These are phyloP conservation scores for Doryteuthis pealeii DNA, from an alignment of 1,140 invertebrate genomes.

Conservation along the genomic window DNA sequence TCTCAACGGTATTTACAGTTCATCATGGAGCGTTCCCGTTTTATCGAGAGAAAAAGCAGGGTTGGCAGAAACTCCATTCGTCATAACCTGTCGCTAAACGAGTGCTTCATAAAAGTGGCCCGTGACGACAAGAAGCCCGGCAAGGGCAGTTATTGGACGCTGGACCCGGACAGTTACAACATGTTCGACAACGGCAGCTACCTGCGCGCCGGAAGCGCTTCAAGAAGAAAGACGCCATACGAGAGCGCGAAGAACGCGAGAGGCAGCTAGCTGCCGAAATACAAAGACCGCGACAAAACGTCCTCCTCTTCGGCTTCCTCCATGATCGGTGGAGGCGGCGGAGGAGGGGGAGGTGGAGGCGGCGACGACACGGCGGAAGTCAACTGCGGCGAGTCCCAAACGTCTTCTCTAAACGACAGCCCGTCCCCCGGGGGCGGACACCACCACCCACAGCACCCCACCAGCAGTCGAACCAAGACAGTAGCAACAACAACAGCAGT, in stretches of 20 bases:
- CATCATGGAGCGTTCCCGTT: conserved; percentile 97
- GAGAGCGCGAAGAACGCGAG: conserved; percentile 35
- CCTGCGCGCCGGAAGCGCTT: conserved; percentile 83
- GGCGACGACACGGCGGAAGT: conserved; percentile 17
- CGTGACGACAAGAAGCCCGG: conserved; percentile 59
- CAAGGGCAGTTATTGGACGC: conserved; percentile 96
- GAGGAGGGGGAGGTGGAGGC: conserved; percentile 15
- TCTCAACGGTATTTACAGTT: conserved; percentile 98
- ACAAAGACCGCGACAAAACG: not conserved
- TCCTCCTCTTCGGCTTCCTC: not conserved
- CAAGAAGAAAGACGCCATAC: conserved; percentile 83
- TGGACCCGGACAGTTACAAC: conserved; percentile 94
- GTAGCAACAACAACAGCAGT: not conserved
- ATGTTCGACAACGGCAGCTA: conserved; percentile 99
- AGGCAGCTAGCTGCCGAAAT: conserved; percentile 21
- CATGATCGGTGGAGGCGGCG: too few species aligned
- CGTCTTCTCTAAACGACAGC: not conserved
- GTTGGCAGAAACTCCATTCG: conserved; percentile 64
- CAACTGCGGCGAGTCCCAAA: not conserved
- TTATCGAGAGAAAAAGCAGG: conserved; percentile 80
- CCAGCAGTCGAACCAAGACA: not conserved
- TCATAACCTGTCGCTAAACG: conserved; percentile 64
- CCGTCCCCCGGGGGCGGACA: not conserved
- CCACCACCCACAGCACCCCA: not conserved
- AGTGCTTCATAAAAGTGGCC: conserved; percentile 67